Base-by-base conservation (phyloP, 2,888 invertebrate species). In the Gastracanthus pulcherrimus region DNA sequence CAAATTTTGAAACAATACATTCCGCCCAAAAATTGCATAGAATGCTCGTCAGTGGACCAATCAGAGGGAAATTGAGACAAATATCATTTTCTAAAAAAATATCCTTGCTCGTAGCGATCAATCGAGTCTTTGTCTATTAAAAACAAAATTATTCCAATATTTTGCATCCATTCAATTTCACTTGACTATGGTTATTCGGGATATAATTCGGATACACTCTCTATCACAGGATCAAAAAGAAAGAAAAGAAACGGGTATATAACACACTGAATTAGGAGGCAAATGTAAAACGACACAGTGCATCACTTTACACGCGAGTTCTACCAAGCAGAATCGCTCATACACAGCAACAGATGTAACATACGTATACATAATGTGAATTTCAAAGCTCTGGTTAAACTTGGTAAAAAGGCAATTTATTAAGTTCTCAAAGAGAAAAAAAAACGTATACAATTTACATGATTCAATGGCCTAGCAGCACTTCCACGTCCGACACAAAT, bases 371-470 rank as follows among this genome's bases (percentile, higher is more conserved):
- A n/a, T n/a, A n/a, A n/a, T n/a, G n/a, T n/a, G n/a, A 83, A 45
- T 80, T 48, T 75, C 36, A 70, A 77, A 76, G 70, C 76, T 84
- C 82, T 76, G 72, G 62, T 82, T 84, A 84, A 85, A 71, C n/a
- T 71, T 48, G 58, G 66, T 51, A 71, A 79, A 79, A 79, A 71
- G 71, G 34, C 64, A 76, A 71, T 70, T 77, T 82, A 79, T 79
- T 76, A 60, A 71, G 19, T 67, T 76, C 26, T 66, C 69, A 38
- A 79, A 69, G 29, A 48, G 38, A 48, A 55, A 76, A 16, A 71
- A 62, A 62, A 69, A 74, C 55, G 38, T 79, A 62, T 69, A 81
- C 77, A 79, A 11, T 70, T 82, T 76, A 79, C 76, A 78, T 71
- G 38, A 64, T 71, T 75, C 31, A 82, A 77, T 38, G 60, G 23